phyloP scores from a whole-genome alignment of 1,140 invertebrate species.

The Mycetomoellerius zeteki region DNA sequence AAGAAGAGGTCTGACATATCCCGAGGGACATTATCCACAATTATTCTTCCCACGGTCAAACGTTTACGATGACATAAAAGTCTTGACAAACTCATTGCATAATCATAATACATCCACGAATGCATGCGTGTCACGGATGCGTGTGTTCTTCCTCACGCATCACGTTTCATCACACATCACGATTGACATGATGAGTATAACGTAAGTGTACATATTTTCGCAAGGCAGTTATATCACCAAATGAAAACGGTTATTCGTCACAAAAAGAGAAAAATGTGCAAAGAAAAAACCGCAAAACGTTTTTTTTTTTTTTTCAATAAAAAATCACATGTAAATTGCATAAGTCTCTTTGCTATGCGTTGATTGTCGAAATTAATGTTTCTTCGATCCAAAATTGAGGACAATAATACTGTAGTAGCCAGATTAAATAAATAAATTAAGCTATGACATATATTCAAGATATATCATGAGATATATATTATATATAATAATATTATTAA shows the following conservation, averaged over 20 bases:
- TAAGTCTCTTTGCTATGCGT: neutral
- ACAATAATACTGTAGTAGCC: neutral
- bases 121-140: slow-evolving; percentile 24
- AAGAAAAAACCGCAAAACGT: slow-evolving; percentile 4
- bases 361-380: neutral
- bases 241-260: slow-evolving; percentile 1
- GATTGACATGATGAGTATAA: slow-evolving; percentile 42
- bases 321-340: slow-evolving; percentile 24
- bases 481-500: slow-evolving; percentile 18
- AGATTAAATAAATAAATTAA: neutral
- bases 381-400: neutral
- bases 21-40: slow-evolving; percentile 7
- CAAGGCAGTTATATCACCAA: slow-evolving; percentile 15
- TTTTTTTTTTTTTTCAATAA: slow-evolving; percentile 17
- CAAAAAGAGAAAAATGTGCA: neutral
- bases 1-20: slow-evolving; percentile 3
- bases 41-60: slow-evolving; percentile 37
- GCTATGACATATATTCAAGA: neutral
- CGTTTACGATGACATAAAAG: slow-evolving; percentile 47
- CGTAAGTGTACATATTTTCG: slow-evolving; percentile 39
- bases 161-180: slow-evolving; percentile 6
- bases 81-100: slow-evolving; percentile 32
- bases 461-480: neutral
- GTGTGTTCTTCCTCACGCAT: slow-evolving; percentile 5
- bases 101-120: slow-evolving; percentile 35